Conservation (phyloP, 2,113 vertebrate species). For the Orcinus orca region DNA sequence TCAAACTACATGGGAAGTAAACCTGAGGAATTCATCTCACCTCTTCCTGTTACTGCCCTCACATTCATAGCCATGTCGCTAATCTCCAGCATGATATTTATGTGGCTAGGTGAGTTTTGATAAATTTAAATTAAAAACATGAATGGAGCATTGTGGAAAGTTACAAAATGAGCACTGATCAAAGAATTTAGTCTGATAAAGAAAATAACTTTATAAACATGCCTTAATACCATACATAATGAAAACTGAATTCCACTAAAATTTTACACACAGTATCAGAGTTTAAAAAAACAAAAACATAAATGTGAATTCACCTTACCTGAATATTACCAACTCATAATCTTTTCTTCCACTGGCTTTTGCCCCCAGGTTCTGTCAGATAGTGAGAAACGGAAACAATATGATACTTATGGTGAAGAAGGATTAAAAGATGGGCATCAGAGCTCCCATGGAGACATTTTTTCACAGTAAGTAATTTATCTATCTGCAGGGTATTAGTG, state of each 20-base stretch:
- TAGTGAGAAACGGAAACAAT: constrained; percentile 98
- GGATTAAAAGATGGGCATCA: constrained; percentile 98
- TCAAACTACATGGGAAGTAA: neutral
- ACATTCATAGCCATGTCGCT: neutral
- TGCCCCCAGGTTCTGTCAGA: constrained; percentile 93
- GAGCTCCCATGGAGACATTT: constrained; percentile 97
- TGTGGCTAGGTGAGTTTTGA: neutral
- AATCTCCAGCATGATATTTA: neutral
- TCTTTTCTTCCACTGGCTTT: neutral
- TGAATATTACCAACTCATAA: neutral
- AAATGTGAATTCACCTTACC: neutral
- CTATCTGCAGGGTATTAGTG: neutral
- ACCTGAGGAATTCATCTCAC: neutral
- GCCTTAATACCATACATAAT: neutral
- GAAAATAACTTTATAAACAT: constrained; percentile 23
- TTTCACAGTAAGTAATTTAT: constrained; percentile 92
- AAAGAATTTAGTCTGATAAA: neutral
- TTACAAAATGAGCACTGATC: neutral
- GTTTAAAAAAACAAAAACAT: neutral
- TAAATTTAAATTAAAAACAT: neutral
- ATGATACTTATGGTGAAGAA: constrained; percentile 95
- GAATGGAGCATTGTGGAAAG: neutral
- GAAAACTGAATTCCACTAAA: neutral
- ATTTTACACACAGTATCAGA: neutral
- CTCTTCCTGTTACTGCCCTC: neutral